Base-by-base conservation (phyloP, 2,113 vertebrate species). In the Progne subis region DNA sequence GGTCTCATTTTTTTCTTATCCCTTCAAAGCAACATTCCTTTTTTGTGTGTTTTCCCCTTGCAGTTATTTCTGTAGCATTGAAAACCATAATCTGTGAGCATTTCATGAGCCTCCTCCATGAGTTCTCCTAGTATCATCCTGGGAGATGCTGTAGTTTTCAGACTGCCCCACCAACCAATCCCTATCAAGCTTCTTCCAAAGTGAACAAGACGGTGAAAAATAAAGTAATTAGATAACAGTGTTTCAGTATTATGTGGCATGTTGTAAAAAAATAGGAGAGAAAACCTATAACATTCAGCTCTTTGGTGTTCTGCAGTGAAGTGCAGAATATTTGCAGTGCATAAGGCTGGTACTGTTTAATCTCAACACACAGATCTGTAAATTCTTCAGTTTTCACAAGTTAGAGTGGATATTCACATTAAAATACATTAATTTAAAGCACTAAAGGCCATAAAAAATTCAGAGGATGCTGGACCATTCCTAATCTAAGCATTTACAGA, bases 131-230 rank as follows among this genome's bases (percentile, higher is more conserved):
- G 21, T 11, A 75, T 70, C 41, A 63, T 61, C 67, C 46, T 70
- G 59, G 92, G 92, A 91, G 32, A 82, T 17, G 6, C 31, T 68
- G 21, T 32, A 86, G 68, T 75, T 52, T 82, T 88, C 43, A 76
- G 55, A 34, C 39, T 70, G 34, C 34, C 41, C 70, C 34, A 63
- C 26, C 59, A 41, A n/a, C 50, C 55, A 88, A 41, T 57, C 34
- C 15, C 11, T 80, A 92, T 64, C n/a, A 43, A 26, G 8, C 32
- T 94, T 32, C 46, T 77, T 76, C 46, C 41, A 83, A 91, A 96
- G 56, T 71, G 79, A 94, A 82, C 79, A 93, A 85, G 79, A 53
- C 4, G 14, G 24, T 93, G 71, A 91, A 79, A 95, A 92, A 89
- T 59, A 77, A 92, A 50, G 50, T 86, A 86, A 95, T 94, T 91